Evolutionary conservation across 2,797 vertebrate species (phyloP).

Genomic region (Acanthiza pusilla): DNA sequence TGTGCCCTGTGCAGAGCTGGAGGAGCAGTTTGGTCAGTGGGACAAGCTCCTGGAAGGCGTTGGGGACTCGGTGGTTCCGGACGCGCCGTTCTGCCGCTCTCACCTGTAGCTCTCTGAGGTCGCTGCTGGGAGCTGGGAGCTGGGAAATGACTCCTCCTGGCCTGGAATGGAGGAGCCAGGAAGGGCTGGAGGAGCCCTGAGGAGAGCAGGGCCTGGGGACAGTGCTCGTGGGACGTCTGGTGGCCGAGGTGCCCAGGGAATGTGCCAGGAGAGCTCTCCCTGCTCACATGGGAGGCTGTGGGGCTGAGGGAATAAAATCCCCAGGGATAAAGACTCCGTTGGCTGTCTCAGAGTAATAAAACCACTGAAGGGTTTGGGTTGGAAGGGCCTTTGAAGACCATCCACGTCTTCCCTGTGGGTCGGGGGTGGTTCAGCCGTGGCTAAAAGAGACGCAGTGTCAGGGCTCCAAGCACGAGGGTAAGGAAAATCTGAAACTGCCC

Average conservation of each 20-base stretch:
- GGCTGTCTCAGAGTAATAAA: background rate
- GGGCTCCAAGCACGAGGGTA: background rate
- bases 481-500: background rate
- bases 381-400: background rate
- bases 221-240: fast-evolving
- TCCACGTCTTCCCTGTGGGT: fast-evolving
- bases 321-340: background rate
- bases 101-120: conserved; percentile 1
- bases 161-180: background rate
- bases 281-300: background rate
- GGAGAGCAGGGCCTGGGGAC: background rate
- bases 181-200: background rate
- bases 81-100: conserved; percentile 19
- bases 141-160: fast-evolving
- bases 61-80: conserved; percentile 48
- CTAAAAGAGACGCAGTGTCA: background rate
- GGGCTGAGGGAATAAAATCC: conserved; percentile 14
- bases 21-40: conserved; percentile 63
- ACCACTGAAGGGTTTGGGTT: background rate
- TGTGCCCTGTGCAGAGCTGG: conserved; percentile 59
- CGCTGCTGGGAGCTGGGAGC: background rate
- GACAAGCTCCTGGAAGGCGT: conserved; percentile 65
- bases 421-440: fast-evolving
- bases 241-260: background rate
- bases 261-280: background rate